Base-by-base conservation (phyloP, 2,113 vertebrate genomes). In the Meleagris gallopavo region DNA sequence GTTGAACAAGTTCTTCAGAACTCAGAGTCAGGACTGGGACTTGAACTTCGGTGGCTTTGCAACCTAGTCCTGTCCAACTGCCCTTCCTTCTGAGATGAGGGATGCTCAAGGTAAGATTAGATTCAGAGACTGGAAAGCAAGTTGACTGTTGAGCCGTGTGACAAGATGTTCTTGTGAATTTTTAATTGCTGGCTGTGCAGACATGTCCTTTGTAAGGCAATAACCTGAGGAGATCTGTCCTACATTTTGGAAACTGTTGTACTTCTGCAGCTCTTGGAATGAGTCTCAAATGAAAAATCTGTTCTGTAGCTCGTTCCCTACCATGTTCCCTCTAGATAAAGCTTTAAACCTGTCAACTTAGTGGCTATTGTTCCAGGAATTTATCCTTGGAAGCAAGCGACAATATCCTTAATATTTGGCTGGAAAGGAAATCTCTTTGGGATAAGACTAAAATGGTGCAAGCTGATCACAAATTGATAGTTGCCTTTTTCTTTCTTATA, bases 91-190 rank as follows among this genome's bases (percentile, higher is more conserved):
- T 14, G 88, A 86, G 86, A 72, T 15, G 65, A 88, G 85, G 82
- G 92, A 71, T 17, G 94, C 96, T 95, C 80, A 86, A 2, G 89
- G 93, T 95, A 94, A 95, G 94, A 96, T 95, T 96, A 95, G 83
- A 76, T 52, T 71, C 70, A 52, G 62, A 64, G 41, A 24, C 70
- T 78, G 84, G 75, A 82, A 92, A 89, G 65, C 32, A 17, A 84
- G 75, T 92, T 62, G 78, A 52, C 10, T 61, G 34, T 69, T 83
- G 67, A 95, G 75, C 83, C 2, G 0, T 66, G 38, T 32, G 70
- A 76, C 93, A 95, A 95, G 86, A 93, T 97, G 94, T 83, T 96
- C 91, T 96, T 41, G 65, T 97, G 89, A 96, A 96, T 96, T 94
- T 95, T 96, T 97, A 90, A 97, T 95, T 0, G 0, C 71, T 96